These are phyloP conservation scores for Lacerta bilineata DNA, from an alignment of 2,797 vertebrate genomes.

Conservation along the genomic window DNA sequence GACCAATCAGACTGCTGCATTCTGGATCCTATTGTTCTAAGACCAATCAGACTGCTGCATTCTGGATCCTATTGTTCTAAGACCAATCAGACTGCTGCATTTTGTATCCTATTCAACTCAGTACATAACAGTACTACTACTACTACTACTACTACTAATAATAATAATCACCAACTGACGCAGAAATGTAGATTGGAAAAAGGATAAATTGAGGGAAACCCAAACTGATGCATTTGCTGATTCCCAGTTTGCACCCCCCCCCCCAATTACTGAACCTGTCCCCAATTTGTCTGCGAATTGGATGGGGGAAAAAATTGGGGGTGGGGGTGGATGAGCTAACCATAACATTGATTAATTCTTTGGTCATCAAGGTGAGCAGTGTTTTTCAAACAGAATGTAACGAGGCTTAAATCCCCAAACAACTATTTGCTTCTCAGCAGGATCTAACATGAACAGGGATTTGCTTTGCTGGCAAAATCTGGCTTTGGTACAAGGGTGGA, in stretches of 20 bases:
- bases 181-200: no score
- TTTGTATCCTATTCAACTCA: no score
- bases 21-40: no score
- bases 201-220: no score
- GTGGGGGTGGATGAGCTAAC: background rate
- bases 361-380: background rate
- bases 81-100: no score
- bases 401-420: slow-evolving; percentile 36
- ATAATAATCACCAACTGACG: no score
- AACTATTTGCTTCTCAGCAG: slow-evolving; percentile 38
- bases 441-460: slow-evolving; percentile 4
- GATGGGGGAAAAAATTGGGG: background rate
- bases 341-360: slow-evolving; percentile 29
- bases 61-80: no score
- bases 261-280: background rate
- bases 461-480: slow-evolving; percentile 13
- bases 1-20: no score
- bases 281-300: background rate
- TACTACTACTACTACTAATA: no score
- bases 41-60: no score
- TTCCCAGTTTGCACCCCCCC: background rate
- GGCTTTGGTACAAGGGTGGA: background rate
- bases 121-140: no score
- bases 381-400: slow-evolving; percentile 31
- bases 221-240: no score